Evolutionary conservation across 2,888 invertebrate genomes (phyloP).

Genomic region (Lymantria dispar): DNA sequence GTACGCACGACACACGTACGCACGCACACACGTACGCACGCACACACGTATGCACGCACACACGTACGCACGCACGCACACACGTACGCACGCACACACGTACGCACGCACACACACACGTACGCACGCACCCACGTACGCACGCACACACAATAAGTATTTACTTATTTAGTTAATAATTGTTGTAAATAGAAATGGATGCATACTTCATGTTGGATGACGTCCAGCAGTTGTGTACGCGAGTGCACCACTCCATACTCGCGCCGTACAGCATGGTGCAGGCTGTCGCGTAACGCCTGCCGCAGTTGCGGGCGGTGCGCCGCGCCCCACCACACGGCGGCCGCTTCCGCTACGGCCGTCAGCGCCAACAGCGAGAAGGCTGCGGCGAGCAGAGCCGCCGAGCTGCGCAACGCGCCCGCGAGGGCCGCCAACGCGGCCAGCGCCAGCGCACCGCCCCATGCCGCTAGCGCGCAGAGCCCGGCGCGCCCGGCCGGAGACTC

Average conservation of each 20-base stretch:
- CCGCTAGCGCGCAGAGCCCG: slow-evolving; percentile 57
- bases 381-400: slow-evolving; percentile 58
- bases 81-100: too few species aligned
- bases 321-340: slow-evolving; percentile 71
- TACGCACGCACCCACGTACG: too few species aligned
- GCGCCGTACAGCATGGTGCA: slow-evolving; percentile 48
- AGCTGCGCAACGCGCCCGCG: slow-evolving; percentile 49
- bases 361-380: slow-evolving; percentile 65
- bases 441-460: slow-evolving; percentile 59
- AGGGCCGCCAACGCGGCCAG: slow-evolving; percentile 56
- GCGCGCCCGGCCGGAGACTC: slow-evolving; percentile 59
- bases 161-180: too few species aligned
- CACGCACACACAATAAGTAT: too few species aligned
- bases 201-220: slow-evolving; percentile 59
- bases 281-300: slow-evolving; percentile 48
- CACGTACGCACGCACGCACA: too few species aligned
- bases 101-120: too few species aligned
- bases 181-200: too few species aligned
- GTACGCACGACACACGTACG: too few species aligned
- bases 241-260: slow-evolving; percentile 61
- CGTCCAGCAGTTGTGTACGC: slow-evolving; percentile 61
- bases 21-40: too few species aligned
- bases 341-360: slow-evolving; percentile 62
- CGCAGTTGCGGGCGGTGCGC: slow-evolving; percentile 62
- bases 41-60: too few species aligned